phyloP scores from a whole-genome alignment of 2,113 vertebrate genomes.

The Passerina amoena region DNA sequence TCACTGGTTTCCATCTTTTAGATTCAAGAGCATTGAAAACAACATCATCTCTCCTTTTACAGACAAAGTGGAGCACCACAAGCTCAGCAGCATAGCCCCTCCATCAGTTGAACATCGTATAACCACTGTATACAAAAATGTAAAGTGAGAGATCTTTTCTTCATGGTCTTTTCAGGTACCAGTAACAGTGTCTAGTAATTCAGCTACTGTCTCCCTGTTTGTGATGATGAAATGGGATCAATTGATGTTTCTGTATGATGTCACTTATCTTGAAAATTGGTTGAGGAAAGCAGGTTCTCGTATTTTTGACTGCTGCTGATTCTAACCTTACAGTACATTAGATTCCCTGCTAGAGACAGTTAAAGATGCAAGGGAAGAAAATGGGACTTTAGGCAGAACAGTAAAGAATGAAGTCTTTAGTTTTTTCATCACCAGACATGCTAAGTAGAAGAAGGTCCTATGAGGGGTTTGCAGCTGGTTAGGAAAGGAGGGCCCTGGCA shows the following conservation, averaged over 20 bases:
- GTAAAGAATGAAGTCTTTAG: neutral
- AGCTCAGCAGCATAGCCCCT: neutral
- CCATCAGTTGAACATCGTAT: rapidly evolving
- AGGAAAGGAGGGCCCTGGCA: neutral
- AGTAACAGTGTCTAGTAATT: neutral
- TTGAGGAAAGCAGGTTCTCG: neutral
- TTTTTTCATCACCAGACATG: neutral
- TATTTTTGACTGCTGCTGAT: neutral
- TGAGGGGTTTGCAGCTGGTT: neutral
- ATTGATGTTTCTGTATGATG: neutral
- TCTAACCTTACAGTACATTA: neutral
- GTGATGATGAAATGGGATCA: neutral
- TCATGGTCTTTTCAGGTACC: neutral
- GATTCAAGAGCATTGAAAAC: neutral
- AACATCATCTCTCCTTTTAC: neutral
- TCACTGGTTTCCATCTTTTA: neutral
- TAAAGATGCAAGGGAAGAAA: neutral
- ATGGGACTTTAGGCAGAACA: neutral
- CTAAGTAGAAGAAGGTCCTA: neutral
- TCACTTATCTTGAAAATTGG: neutral
- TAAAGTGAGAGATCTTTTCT: neutral
- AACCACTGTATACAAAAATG: neutral
- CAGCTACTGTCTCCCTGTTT: neutral
- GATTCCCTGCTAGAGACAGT: neutral
- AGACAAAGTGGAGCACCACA: neutral